Evolutionary conservation across 2,888 invertebrate genomes (phyloP).

Genomic region (Noctua janthe): DNA sequence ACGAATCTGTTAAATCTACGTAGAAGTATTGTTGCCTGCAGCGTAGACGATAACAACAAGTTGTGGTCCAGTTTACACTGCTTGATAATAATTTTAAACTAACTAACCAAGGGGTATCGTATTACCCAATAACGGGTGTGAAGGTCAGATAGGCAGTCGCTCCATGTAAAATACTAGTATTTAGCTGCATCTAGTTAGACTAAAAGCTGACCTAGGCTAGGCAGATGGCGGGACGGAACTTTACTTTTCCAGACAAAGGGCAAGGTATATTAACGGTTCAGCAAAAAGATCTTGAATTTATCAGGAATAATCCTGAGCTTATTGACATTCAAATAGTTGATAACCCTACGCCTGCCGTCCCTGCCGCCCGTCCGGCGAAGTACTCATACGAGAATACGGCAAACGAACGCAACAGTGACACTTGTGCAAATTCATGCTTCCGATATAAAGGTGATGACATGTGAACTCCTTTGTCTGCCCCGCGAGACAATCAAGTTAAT

Average conservation of each 20-base stretch:
- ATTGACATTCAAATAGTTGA: not conserved
- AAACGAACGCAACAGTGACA: constrained; percentile 56
- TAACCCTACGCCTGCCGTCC: constrained; percentile 31
- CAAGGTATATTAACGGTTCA: not conserved
- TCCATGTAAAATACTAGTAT: not conserved
- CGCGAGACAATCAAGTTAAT: constrained; percentile 66
- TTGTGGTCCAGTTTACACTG: not conserved
- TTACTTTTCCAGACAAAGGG: not conserved
- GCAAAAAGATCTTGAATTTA: not conserved
- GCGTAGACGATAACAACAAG: no score
- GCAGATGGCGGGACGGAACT: not conserved
- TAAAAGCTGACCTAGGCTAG: not conserved
- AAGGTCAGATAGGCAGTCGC: not conserved
- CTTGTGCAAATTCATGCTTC: constrained; percentile 71
- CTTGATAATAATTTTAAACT: not conserved
- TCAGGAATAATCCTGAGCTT: not conserved
- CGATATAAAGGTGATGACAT: constrained; percentile 61
- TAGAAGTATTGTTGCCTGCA: not conserved
- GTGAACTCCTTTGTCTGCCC: constrained; percentile 60
- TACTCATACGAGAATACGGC: constrained; percentile 32
- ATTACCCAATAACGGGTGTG: not conserved
- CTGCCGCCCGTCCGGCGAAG: constrained; percentile 4
- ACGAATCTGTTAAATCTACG: not conserved
- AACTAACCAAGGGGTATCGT: not conserved
- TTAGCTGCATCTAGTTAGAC: not conserved